Conservation (phyloP, 53 echinoderm and acorn worm genomes). For the Mesocentrotus franciscanus region DNA sequence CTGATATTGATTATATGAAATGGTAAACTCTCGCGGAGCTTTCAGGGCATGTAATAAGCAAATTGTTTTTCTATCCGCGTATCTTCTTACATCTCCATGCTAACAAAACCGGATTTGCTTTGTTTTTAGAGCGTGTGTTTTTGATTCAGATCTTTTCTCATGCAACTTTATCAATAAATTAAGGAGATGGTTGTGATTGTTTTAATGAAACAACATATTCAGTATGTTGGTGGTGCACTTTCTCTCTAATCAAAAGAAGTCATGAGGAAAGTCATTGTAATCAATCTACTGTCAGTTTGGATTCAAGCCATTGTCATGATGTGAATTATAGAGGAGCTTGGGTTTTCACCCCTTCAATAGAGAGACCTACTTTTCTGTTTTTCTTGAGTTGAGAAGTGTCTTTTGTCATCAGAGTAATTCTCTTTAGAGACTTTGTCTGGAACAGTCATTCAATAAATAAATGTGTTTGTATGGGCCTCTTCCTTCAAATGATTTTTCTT, state of each 20-base stretch:
- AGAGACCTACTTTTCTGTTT: background rate
- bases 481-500: background rate
- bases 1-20: slow-evolving; percentile 25
- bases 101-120: background rate
- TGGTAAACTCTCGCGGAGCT: background rate
- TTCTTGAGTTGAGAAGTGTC: background rate
- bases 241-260: background rate
- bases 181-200: background rate
- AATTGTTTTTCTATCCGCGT: slow-evolving; percentile 11
- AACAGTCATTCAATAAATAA: background rate
- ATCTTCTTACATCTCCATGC: background rate
- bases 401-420: background rate
- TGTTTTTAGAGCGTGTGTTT: background rate
- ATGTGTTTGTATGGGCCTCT: background rate
- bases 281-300: background rate
- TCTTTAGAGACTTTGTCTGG: background rate
- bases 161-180: background rate
- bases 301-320: background rate
- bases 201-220: background rate
- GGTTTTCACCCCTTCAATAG: background rate
- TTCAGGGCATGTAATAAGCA: slow-evolving; percentile 22
- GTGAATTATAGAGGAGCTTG: background rate
- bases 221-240: background rate
- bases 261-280: background rate
- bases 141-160: background rate